A percentile compares a stretch with the other conserved stretches of the same genome.
Conservation (phyloP, 2,888 invertebrate species). For the Phengaris arion region DNA sequence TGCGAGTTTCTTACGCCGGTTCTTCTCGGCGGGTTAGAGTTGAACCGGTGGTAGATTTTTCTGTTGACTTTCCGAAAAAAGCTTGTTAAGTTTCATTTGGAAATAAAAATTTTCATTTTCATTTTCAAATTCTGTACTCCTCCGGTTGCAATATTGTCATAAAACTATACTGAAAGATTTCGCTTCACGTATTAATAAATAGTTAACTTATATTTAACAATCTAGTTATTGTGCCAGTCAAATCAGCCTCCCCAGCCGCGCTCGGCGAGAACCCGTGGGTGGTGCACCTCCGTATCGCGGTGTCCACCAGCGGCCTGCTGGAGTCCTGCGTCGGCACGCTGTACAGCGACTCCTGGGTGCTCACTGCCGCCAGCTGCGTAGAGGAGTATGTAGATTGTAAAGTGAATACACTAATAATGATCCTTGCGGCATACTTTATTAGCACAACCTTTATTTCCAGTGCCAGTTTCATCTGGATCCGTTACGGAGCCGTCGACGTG, state of each 20-base stretch:
- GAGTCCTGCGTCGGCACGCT: constrained; percentile 53
- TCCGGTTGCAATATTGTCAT: too few species aligned
- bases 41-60: too few species aligned
- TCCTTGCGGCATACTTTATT: neutral
- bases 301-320: constrained; percentile 49
- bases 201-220: too few species aligned
- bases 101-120: too few species aligned
- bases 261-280: constrained; percentile 53
- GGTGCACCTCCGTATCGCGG: constrained; percentile 60
- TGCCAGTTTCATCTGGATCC: constrained; percentile 58
- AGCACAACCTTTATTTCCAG: constrained; percentile 42
- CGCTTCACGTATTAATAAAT: too few species aligned
- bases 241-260: constrained; percentile 28
- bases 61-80: too few species aligned
- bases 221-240: neutral
- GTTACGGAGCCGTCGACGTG: constrained; percentile 52
- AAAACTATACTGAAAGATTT: too few species aligned
- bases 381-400: constrained; percentile 43
- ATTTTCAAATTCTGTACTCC: too few species aligned
- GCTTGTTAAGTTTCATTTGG: too few species aligned
- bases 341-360: constrained; percentile 50
- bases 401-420: too few species aligned
- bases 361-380: constrained; percentile 51
- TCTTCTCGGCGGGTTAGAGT: too few species aligned
- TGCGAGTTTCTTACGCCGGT: too few species aligned